phyloP scores from a whole-genome alignment of 2,113 vertebrate genomes.

The Centropus unirufus region DNA sequence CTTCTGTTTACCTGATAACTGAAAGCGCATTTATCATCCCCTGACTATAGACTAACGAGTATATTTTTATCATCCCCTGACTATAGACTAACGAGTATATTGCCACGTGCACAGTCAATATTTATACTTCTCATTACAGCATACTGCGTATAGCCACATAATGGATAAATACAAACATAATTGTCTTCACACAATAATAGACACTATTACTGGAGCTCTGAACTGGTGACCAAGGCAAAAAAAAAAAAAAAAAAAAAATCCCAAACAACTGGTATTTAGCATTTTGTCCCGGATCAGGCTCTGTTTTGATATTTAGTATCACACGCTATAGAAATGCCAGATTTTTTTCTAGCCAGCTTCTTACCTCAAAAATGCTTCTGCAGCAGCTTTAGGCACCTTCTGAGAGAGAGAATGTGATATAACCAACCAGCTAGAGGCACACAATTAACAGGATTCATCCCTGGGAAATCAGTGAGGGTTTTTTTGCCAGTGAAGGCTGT shows the following conservation, averaged over 20 bases:
- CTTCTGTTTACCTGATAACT: not conserved
- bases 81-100: not conserved
- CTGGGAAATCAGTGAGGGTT: not conserved
- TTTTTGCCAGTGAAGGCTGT: not conserved
- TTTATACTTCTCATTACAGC: not conserved
- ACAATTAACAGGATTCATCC: conserved; percentile 20
- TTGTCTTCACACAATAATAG: not conserved
- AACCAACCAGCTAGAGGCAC: not conserved
- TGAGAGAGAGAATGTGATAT: not conserved
- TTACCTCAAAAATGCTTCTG: conserved; percentile 35
- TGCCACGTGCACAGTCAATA: not conserved
- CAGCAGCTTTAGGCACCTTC: conserved; percentile 18
- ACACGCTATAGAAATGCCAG: conserved; percentile 38
- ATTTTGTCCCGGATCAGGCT: not conserved
- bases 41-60: not conserved
- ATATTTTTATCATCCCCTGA: not conserved
- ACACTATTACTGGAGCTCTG: not conserved
- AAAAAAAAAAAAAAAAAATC: not conserved
- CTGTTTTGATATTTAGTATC: not conserved
- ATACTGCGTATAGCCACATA: not conserved
- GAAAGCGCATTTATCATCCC: not conserved
- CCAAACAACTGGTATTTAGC: not conserved
- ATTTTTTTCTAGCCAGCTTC: not conserved
- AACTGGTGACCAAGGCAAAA: not conserved
- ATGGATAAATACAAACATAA: not conserved